These are phyloP conservation scores for Scomber japonicus DNA, from an alignment of 2,113 vertebrate genomes.

Conservation along the genomic window DNA sequence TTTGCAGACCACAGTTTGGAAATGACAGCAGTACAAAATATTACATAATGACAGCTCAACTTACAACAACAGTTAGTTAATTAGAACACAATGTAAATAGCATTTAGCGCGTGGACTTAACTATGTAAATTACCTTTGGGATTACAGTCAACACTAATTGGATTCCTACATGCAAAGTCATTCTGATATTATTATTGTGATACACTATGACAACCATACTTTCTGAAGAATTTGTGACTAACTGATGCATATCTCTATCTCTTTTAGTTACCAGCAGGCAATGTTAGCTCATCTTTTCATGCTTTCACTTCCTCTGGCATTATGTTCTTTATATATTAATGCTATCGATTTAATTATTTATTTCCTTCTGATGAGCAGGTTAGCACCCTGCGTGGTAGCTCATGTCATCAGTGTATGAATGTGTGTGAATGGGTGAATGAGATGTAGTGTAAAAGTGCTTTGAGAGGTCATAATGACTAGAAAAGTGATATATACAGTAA, in stretches of 20 bases:
- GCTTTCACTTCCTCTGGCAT: neutral
- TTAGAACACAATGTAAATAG: slow-evolving; percentile 28
- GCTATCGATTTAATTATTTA: neutral
- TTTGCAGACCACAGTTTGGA: slow-evolving; percentile 29
- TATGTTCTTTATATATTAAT: neutral
- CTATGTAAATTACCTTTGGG: slow-evolving; percentile 49
- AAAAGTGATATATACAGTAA: too few species aligned
- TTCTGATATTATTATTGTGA: slow-evolving; percentile 28
- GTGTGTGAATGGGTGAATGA: too few species aligned
- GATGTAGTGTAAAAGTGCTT: too few species aligned
- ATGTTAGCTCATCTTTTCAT: neutral
- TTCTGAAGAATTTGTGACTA: neutral
- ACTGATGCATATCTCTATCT: neutral
- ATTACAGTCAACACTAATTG: slow-evolving; percentile 29
- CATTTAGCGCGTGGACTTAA: slow-evolving; percentile 15
- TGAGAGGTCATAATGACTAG: neutral
- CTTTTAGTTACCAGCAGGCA: neutral
- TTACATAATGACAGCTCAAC: slow-evolving; percentile 27
- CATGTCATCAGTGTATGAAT: too few species aligned
- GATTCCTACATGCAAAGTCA: slow-evolving; percentile 40
- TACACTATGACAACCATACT: slow-evolving; percentile 20
- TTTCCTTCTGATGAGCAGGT: too few species aligned
- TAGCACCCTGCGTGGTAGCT: too few species aligned
- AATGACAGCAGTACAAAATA: slow-evolving; percentile 45
- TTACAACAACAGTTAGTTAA: slow-evolving; percentile 36